Conservation (phyloP, 2,797 vertebrate species). For the Anniella stebbinsi region DNA sequence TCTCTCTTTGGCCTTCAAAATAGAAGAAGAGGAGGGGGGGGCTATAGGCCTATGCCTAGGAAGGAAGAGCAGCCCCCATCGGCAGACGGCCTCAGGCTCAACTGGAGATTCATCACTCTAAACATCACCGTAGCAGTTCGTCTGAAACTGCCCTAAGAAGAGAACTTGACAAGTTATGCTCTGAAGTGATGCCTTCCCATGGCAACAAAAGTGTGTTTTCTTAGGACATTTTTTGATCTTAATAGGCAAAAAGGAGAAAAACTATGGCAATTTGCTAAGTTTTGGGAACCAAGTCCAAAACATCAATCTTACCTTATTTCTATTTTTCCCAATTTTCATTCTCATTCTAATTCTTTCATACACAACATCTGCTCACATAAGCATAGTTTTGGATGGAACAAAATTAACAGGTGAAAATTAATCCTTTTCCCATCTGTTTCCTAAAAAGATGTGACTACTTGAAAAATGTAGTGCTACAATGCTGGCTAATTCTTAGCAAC, state of each 20-base stretch:
- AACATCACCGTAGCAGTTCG: no score
- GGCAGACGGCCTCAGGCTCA: no score
- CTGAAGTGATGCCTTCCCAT: neutral
- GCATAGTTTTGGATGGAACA: neutral
- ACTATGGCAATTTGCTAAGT: no score
- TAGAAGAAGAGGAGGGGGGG: neutral
- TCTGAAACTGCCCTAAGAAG: neutral
- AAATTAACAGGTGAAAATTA: neutral
- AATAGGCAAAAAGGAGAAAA: neutral
- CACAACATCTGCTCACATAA: neutral
- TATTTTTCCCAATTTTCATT: no score
- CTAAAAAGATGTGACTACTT: no score
- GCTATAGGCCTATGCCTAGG: neutral
- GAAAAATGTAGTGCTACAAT: neutral
- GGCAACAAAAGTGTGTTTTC: neutral
- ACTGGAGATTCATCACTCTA: neutral
- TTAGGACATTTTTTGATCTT: neutral
- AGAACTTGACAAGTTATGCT: no score
- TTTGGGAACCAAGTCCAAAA: neutral
- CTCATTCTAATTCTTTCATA: neutral
- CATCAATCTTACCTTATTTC: neutral
- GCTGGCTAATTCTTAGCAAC: neutral
- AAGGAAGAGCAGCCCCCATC: neutral
- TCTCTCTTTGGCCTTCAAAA: neutral
- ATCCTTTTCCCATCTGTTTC: neutral